Evolutionary conservation across 2,888 invertebrate genomes (phyloP).

Genomic region (Chirona hameri): DNA sequence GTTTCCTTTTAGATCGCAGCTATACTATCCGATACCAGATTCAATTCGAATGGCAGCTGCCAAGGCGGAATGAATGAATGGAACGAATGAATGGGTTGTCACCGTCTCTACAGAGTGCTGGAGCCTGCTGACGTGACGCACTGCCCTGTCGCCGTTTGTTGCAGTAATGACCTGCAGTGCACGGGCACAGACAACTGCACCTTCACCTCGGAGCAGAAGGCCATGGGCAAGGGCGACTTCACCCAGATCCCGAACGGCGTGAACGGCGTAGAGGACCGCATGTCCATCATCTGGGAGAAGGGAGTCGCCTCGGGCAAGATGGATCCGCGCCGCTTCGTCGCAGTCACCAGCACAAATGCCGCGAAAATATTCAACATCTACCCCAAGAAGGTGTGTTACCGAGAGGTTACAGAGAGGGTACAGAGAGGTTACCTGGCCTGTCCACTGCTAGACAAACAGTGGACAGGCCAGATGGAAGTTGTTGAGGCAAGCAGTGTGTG

Average conservation of each 20-base stretch:
- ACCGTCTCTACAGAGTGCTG: too few species aligned
- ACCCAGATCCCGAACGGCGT: slow-evolving; percentile 95
- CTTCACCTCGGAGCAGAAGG: slow-evolving; percentile 86
- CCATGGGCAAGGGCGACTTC: slow-evolving; percentile 80
- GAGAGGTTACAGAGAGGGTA: too few species aligned
- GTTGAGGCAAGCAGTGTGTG: too few species aligned
- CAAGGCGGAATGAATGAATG: too few species aligned
- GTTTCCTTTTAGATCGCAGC: too few species aligned
- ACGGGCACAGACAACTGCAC: slow-evolving; percentile 97
- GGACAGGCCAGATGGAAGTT: too few species aligned
- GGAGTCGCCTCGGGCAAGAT: slow-evolving; percentile 89
- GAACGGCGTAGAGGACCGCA: slow-evolving; percentile 90
- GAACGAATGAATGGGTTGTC: too few species aligned
- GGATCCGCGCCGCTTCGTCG: slow-evolving; percentile 90
- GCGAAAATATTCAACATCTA: slow-evolving; percentile 97
- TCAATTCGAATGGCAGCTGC: too few species aligned
- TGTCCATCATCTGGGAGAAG: slow-evolving; percentile 95
- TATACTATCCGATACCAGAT: too few species aligned
- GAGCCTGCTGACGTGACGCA: too few species aligned
- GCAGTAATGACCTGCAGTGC: slow-evolving; percentile 82
- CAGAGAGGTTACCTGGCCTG: too few species aligned
- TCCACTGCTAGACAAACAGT: too few species aligned
- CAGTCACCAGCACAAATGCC: slow-evolving; percentile 92
- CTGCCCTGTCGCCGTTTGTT: neutral
- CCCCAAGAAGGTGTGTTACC: slow-evolving; percentile 68